Evolutionary conservation across 2,888 invertebrate genomes (phyloP).

Genomic region (Ormyrus labotus): DNA sequence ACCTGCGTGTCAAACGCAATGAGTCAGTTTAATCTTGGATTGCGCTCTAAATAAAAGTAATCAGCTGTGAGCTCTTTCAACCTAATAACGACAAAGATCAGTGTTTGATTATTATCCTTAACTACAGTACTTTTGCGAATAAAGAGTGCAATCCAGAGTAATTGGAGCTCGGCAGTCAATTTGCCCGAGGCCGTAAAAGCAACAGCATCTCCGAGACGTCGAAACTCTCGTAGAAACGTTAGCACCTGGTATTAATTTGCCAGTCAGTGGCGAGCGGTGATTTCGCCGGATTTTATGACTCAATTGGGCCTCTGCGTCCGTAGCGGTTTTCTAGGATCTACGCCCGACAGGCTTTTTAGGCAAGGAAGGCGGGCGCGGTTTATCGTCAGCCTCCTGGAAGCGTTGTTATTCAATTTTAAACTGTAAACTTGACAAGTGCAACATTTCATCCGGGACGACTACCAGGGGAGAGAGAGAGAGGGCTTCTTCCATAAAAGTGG

Average conservation of each 20-base stretch:
- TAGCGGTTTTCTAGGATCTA: conserved; percentile 28
- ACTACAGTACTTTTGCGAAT: background rate
- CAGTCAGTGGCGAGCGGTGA: conserved; percentile 42
- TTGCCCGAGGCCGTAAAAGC: conserved; percentile 2
- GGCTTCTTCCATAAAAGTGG: background rate
- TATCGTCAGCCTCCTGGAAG: conserved; percentile 51
- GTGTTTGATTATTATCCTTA: too few relatives aligned
- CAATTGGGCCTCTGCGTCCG: conserved; percentile 48
- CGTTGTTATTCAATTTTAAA: conserved; percentile 55
- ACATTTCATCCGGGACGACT: conserved; percentile 29
- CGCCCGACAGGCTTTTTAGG: conserved; percentile 3
- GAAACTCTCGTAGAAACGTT: conserved; percentile 38
- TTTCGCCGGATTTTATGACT: conserved; percentile 55
- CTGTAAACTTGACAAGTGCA: conserved; percentile 46
- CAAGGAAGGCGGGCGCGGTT: conserved; percentile 37
- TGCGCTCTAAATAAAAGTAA: too few relatives aligned
- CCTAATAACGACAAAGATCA: too few relatives aligned
- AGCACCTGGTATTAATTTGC: conserved; percentile 42
- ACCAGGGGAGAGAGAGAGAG: too few relatives aligned
- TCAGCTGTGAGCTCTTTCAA: too few relatives aligned
- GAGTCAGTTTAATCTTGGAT: too few relatives aligned
- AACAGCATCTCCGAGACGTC: conserved; percentile 19
- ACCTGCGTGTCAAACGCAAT: too few relatives aligned
- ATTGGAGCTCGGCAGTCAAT: conserved; percentile 1
- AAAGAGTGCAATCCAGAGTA: background rate